phyloP scores from a whole-genome alignment of 2,113 vertebrate species.

The Thryonomys swinderianus region DNA sequence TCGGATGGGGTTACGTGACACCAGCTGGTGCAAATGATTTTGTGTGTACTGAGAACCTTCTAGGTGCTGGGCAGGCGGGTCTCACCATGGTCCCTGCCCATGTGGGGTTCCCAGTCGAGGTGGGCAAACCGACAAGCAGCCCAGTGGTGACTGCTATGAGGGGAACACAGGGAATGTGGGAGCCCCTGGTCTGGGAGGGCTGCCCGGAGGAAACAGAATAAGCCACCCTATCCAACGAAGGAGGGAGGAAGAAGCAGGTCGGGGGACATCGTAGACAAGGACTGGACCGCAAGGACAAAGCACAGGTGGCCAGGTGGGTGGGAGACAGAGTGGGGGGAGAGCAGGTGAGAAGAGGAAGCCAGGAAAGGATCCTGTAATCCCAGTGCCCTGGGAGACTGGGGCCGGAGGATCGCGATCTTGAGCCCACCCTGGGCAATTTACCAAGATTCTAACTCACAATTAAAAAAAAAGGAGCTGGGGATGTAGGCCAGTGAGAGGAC shows the following conservation, averaged over 20 bases:
- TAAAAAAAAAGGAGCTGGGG: neutral
- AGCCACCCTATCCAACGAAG: neutral
- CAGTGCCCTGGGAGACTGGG: neutral
- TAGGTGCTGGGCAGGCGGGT: no score
- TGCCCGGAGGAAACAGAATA: slow-evolving; percentile 46
- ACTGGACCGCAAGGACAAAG: neutral
- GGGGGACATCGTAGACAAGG: neutral
- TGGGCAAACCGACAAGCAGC: neutral
- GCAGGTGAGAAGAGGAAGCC: neutral
- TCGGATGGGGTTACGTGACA: neutral
- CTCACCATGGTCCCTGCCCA: neutral
- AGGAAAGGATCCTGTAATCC: neutral
- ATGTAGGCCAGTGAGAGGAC: neutral
- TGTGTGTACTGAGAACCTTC: neutral
- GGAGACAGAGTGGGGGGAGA: neutral
- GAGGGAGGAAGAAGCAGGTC: neutral
- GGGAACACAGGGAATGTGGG: neutral
- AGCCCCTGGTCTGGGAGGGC: neutral
- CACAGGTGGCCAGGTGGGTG: neutral
- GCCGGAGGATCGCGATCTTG: neutral
- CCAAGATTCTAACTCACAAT: neutral
- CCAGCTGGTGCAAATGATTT: neutral
- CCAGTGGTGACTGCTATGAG: neutral
- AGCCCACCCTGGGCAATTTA: neutral
- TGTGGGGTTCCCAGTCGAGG: neutral